Base-by-base conservation (phyloP, 2,888 invertebrate genomes). In the Marasmarcha lunaedactyla region DNA sequence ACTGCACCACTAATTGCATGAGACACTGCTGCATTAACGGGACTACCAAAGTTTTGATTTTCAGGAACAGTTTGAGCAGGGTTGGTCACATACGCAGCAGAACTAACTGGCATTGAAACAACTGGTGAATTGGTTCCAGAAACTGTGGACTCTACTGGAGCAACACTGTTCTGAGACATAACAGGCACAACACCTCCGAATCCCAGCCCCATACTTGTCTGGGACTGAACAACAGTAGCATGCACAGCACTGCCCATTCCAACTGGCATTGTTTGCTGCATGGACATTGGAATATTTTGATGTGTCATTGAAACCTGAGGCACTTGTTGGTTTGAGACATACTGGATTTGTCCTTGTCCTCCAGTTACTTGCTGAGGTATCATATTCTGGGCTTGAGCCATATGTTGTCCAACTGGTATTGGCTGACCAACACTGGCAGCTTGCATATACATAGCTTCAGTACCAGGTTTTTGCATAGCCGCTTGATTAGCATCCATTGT, bases 401-500 rank as follows among this genome's bases (percentile, higher is more conserved):
- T 83, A 54, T 84, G 81, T 54, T 74, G 77, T 36, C 59, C 63
- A 33, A 79, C 67, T 15, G 77, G 73, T 61, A 83, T 72, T 43
- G 76, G 74, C 45, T 81, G 79, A 41, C 66, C 70, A 11, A 83
- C 83, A 49, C 71, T 74, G 9, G 71, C 49, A 42, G 65, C 66
- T 52, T 84, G 84, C 78, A 84, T 81, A 60, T 63, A 84, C 57
- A 84, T 84, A 42, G 78, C 73, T 61, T 84, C 84, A 61, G 84
- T 71, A 63, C 78, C 68, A 55, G 85, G 83, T 68, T 84, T 81
- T 70, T 84, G 85, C 83, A 85, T 83, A 59, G 72, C 77, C 15
- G 78, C 68, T 71, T 85, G 85, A 73, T 83, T 84, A 63, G 71
- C 76, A 65, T 85, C 84, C 57, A 84, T 70, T 60, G 83, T 71